A percentile compares a stretch with the other conserved stretches of the same genome.
These are phyloP conservation scores for Alces alces DNA, from an alignment of 2,113 vertebrate species.

Conservation along the genomic window DNA sequence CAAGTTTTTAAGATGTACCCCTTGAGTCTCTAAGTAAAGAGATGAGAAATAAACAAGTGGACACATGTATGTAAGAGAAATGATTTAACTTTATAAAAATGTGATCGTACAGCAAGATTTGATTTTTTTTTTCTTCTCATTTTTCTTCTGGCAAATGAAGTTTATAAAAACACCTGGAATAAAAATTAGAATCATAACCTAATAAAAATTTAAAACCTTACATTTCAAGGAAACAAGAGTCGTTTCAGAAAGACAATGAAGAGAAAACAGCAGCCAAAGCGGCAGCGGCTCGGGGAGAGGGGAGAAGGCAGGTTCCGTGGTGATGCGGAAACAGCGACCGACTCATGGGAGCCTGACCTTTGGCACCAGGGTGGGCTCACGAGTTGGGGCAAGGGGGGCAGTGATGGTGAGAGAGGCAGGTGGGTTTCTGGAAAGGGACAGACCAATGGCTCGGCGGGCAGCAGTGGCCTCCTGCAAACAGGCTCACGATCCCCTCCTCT, in stretches of 20 bases:
- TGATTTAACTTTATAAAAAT: constrained; percentile 75
- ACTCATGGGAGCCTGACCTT: neutral
- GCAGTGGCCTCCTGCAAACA: neutral
- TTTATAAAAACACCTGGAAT: constrained; percentile 62
- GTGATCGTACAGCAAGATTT: constrained; percentile 61
- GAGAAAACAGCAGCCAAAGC: constrained; percentile 46
- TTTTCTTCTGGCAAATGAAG: constrained; percentile 29
- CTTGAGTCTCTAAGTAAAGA: neutral
- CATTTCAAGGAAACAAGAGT: constrained; percentile 17
- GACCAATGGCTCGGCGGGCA: neutral
- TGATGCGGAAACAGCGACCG: neutral
- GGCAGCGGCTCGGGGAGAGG: neutral
- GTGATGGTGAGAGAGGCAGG: neutral
- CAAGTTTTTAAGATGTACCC: neutral
- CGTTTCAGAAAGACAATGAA: constrained; percentile 9
- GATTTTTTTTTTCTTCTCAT: neutral
- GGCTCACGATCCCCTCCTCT: neutral
- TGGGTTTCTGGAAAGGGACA: neutral
- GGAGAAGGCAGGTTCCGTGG: neutral
- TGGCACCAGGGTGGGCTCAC: neutral
- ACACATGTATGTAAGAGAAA: constrained; percentile 42
- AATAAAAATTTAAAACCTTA: constrained; percentile 51
- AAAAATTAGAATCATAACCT: constrained; percentile 48
- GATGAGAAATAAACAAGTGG: constrained; percentile 25
- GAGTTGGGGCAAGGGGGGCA: neutral